Percentiles rank a stretch among this genome's conserved stretches.
Conservation (phyloP, 2,113 vertebrate genomes). For the Pterophyllum scalare region DNA sequence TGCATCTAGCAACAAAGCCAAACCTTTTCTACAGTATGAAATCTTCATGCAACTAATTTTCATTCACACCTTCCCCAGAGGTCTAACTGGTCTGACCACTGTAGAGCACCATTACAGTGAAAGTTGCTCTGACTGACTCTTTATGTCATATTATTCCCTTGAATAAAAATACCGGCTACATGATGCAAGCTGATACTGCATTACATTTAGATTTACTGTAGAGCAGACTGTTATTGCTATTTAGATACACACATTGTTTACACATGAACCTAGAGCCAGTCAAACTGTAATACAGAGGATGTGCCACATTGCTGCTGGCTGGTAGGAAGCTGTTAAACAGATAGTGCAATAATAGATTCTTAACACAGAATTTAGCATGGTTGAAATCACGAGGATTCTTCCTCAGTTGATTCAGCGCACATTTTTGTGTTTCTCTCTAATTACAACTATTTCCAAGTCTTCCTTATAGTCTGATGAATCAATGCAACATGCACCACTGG, state of each 20-base stretch:
- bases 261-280: neutral
- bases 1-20: neutral
- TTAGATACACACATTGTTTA: no score
- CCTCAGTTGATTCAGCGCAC: neutral
- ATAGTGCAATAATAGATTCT: conserved; percentile 4
- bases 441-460: conserved; percentile 40
- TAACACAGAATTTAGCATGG: conserved; percentile 9
- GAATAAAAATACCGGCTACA: neutral
- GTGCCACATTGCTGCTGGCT: neutral
- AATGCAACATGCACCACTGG: neutral
- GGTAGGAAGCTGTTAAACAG: neutral
- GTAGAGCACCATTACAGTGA: neutral
- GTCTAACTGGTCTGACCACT: neutral
- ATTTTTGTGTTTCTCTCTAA: conserved; percentile 31
- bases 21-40: neutral
- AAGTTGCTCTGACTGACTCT: neutral
- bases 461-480: conserved; percentile 20
- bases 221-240: no score
- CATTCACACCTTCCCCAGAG: no score
- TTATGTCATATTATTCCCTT: neutral
- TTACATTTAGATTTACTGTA: neutral
- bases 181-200: neutral
- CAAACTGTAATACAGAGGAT: neutral
- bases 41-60: neutral
- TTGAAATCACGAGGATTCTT: conserved; percentile 22